Base-by-base conservation (phyloP, 2,113 vertebrate species). In the Cololabis saira region DNA sequence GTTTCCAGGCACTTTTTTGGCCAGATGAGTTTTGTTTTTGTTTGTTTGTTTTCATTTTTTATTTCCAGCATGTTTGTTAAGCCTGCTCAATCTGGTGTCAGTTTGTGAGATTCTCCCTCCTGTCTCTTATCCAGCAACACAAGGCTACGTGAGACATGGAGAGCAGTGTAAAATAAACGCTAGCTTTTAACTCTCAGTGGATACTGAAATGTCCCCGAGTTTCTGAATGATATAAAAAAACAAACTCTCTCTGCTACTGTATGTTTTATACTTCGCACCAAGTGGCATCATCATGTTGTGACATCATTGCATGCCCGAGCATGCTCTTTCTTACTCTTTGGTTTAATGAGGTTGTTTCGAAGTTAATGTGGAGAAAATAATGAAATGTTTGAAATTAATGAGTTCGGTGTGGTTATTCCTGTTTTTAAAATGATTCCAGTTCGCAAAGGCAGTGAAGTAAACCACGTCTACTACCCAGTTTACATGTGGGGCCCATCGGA, bases 241-340 rank as follows among this genome's bases (percentile, higher is more conserved):
- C 42, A 85, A 87, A 87, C 74, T 88, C 82, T 89, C 91, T 89
- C 91, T 91, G 90, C 92, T 92, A 91, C 87, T 92, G 91, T 92
- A 92, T 91, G 90, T 93, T 93, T 93, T 93, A 89, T 93, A 93
- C 90, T 92, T 88, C 74, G 89, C 90, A 92, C 91, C 89, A 81
- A 78, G 90, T 93, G 92, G 88, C 91, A 92, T 92, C 91, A 91
- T 92, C 89, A 91, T 92, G 92, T 93, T 92, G 92, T 93, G 92
- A 92, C 84, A 92, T 92, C 90, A 93, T 93, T 93, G 92, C 92
- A 93, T 93, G 92, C 92, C 90, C 74, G 58, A 92, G 92, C 92
- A 93, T 93, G 92, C 92, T 91, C 87, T 93, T 93, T 93, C 90
- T 93, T 93, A 93, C 92, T 86, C 91, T 92, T 92, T 93, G 92